These are phyloP conservation scores for Poeciliopsis occidentalis DNA, from an alignment of 2,113 vertebrate species.

Conservation along the genomic window DNA sequence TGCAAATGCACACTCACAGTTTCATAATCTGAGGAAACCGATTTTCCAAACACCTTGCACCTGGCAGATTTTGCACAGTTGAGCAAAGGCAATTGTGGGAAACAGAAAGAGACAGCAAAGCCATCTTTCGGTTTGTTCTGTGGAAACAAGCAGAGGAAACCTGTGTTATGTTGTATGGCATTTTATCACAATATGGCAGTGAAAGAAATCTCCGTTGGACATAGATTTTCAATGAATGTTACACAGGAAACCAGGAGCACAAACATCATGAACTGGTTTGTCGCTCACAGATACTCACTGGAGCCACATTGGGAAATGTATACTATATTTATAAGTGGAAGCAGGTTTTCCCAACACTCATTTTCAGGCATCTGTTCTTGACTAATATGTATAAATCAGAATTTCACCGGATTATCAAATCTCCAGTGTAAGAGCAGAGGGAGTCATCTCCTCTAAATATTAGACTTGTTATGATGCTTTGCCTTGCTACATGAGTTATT, in stretches of 20 bases:
- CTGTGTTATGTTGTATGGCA: background rate
- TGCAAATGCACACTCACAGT: background rate
- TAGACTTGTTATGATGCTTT: constrained; percentile 37
- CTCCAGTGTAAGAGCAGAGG: constrained; percentile 3
- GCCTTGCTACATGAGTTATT: constrained; percentile 54
- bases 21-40: background rate
- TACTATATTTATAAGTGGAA: too few species aligned
- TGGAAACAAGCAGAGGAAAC: background rate
- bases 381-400: background rate
- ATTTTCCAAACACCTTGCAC: background rate
- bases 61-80: background rate
- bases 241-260: constrained; percentile 24
- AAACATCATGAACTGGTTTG: constrained; percentile 16
- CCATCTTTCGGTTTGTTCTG: background rate
- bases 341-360: too few species aligned
- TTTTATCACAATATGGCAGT: constrained; percentile 20
- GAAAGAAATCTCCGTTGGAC: constrained; percentile 23
- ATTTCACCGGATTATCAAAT: background rate
- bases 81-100: background rate
- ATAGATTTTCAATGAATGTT: constrained; percentile 29
- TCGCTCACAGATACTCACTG: background rate
- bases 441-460: constrained; percentile 1
- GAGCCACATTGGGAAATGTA: background rate
- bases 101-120: background rate
- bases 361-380: background rate